phyloP scores from a whole-genome alignment of 2,797 vertebrate genomes.

The Streptopelia turtur region DNA sequence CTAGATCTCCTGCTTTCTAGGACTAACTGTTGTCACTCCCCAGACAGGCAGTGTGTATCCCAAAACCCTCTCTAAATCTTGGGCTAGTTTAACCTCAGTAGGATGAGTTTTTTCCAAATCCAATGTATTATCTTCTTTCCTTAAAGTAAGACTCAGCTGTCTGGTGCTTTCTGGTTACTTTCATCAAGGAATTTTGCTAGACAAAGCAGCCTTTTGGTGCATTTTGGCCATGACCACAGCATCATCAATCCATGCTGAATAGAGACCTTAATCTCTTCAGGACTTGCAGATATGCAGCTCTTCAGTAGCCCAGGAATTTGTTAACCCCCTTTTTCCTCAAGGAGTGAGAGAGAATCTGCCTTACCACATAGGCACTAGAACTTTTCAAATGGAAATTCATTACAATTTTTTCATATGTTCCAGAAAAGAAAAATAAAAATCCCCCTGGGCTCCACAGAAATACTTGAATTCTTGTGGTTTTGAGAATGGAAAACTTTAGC shows the following conservation, averaged over 20 bases:
- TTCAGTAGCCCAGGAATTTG: not conserved
- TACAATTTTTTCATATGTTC: not conserved
- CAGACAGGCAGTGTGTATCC: not conserved
- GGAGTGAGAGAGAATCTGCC: not conserved
- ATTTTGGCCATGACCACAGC: not conserved
- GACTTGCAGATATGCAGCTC: not conserved
- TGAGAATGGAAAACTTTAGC: slow-evolving; percentile 44
- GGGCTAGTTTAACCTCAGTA: not conserved
- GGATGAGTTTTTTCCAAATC: not conserved
- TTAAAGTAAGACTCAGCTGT: not conserved
- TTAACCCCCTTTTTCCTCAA: not conserved
- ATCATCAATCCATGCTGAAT: not conserved
- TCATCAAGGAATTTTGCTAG: not conserved
- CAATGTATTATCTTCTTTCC: not conserved
- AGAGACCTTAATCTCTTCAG: not conserved
- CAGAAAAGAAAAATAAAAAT: not conserved
- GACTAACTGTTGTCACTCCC: not conserved
- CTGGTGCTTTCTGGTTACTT: not conserved
- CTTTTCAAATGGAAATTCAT: slow-evolving; percentile 29
- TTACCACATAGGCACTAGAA: not conserved
- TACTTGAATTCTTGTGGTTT: slow-evolving; percentile 49
- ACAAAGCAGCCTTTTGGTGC: not conserved
- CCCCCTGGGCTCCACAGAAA: not conserved
- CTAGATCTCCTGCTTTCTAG: not conserved
- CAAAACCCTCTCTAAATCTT: not conserved